phyloP scores from a whole-genome alignment of 2,888 invertebrate species.

The Choreutis nemorana region DNA sequence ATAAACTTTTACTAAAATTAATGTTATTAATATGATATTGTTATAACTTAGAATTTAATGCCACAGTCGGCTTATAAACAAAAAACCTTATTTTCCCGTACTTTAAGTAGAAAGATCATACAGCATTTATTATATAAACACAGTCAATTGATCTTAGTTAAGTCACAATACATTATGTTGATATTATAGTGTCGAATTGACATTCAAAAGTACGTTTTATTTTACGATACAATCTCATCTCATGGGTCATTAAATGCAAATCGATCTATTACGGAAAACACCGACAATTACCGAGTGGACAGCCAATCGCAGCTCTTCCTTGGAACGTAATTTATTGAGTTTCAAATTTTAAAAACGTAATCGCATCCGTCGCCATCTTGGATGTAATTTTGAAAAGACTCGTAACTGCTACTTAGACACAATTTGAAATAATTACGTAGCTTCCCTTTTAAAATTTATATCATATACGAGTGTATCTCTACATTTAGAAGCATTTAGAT shows the following conservation, averaged over 20 bases:
- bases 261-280: constrained; percentile 52
- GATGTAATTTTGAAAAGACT: constrained; percentile 43
- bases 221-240: constrained; percentile 49
- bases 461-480: constrained; percentile 3
- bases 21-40: no score
- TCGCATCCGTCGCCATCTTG: constrained; percentile 42
- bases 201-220: constrained; percentile 32
- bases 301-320: constrained; percentile 38
- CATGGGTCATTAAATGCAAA: constrained; percentile 60
- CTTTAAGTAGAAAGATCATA: no score
- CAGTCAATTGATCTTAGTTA: no score
- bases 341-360: constrained; percentile 51
- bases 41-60: no score
- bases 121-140: no score
- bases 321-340: constrained; percentile 50
- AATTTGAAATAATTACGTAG: constrained; percentile 24
- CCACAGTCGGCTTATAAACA: no score
- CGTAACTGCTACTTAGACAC: constrained; percentile 36
- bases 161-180: no score
- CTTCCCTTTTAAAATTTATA: constrained; percentile 22
- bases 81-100: no score
- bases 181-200: constrained; percentile 26
- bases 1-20: no score
- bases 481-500: no score
- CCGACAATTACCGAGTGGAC: constrained; percentile 33